Percentiles rank a stretch among this genome's conserved stretches.
phyloP scores from a whole-genome alignment of 1,140 invertebrate genomes.

The Caenorhabditis tropicalis region DNA sequence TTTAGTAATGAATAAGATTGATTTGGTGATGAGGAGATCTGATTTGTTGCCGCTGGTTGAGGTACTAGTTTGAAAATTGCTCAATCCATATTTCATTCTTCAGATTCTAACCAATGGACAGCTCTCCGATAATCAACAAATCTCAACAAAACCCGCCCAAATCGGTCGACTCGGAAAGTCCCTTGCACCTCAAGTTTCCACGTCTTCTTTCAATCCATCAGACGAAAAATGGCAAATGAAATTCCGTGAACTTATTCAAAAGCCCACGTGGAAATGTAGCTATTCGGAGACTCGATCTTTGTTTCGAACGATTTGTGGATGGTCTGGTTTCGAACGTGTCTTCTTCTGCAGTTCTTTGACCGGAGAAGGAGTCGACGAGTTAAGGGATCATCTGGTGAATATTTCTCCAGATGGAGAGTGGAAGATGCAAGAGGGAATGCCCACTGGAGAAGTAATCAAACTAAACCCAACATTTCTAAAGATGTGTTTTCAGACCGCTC shows the following conservation, averaged over 20 bases:
- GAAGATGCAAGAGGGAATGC: slow-evolving; percentile 30
- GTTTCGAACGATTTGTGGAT: slow-evolving; percentile 63
- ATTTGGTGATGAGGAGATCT: slow-evolving; percentile 60
- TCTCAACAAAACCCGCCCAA: background rate
- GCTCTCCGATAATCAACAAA: slow-evolving; percentile 55
- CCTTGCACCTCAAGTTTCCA: background rate
- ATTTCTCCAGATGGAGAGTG: slow-evolving; percentile 47
- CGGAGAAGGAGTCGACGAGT: slow-evolving; percentile 66
- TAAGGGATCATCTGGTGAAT: slow-evolving; percentile 62
- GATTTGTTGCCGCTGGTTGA: slow-evolving; percentile 60
- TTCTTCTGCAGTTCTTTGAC: slow-evolving; percentile 57
- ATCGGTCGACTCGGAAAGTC: slow-evolving; percentile 53
- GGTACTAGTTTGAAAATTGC: slow-evolving; percentile 56
- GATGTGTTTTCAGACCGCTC: slow-evolving; percentile 47
- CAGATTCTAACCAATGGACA: background rate
- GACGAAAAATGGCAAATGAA: slow-evolving; percentile 65
- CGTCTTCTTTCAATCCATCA: slow-evolving; percentile 15
- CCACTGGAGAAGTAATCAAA: slow-evolving; percentile 24
- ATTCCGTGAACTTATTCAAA: slow-evolving; percentile 64
- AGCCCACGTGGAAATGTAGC: slow-evolving; percentile 63
- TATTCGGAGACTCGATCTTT: slow-evolving; percentile 63
- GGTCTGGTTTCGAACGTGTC: slow-evolving; percentile 62
- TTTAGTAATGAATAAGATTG: slow-evolving; percentile 69
- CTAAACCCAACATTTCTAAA: background rate
- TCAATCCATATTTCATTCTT: background rate